Percentiles rank a stretch among this genome's conserved stretches.
These are phyloP conservation scores for Eilema caniola DNA, from an alignment of 2,888 invertebrate species.

Conservation along the genomic window DNA sequence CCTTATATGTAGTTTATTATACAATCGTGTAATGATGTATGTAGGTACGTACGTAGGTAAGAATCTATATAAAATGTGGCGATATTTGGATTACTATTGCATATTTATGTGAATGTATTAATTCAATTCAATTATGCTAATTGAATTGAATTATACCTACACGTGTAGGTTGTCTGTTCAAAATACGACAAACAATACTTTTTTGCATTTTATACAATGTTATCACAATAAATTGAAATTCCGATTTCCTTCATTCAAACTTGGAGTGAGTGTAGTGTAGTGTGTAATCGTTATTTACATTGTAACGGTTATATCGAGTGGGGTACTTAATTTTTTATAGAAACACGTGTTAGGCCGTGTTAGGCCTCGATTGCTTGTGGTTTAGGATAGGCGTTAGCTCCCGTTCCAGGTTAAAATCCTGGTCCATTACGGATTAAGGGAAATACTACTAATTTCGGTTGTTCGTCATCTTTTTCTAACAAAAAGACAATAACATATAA, in stretches of 20 bases:
- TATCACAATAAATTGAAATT: neutral
- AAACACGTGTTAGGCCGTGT: conserved; percentile 11
- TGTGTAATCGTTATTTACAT: conserved; percentile 4
- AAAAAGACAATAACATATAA: too few relatives aligned
- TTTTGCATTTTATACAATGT: neutral
- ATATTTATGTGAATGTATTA: conserved; percentile 4
- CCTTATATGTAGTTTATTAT: neutral
- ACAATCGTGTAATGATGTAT: neutral
- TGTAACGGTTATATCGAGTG: neutral
- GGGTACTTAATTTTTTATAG: neutral
- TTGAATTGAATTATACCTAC: conserved; percentile 2
- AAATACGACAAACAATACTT: neutral
- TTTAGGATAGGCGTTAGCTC: too few relatives aligned
- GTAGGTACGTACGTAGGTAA: neutral
- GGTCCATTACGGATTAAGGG: too few relatives aligned
- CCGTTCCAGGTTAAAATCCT: too few relatives aligned
- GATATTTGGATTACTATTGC: neutral
- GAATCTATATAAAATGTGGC: neutral
- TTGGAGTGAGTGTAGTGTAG: too few relatives aligned
- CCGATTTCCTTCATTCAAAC: neutral
- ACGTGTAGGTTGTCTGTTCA: conserved; percentile 8
- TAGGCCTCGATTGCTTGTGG: too few relatives aligned
- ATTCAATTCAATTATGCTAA: too few relatives aligned
- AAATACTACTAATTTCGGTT: too few relatives aligned
- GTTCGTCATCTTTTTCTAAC: too few relatives aligned